These are phyloP conservation scores for Achlya flavicornis DNA, from an alignment of 2,888 invertebrate genomes.

Conservation along the genomic window DNA sequence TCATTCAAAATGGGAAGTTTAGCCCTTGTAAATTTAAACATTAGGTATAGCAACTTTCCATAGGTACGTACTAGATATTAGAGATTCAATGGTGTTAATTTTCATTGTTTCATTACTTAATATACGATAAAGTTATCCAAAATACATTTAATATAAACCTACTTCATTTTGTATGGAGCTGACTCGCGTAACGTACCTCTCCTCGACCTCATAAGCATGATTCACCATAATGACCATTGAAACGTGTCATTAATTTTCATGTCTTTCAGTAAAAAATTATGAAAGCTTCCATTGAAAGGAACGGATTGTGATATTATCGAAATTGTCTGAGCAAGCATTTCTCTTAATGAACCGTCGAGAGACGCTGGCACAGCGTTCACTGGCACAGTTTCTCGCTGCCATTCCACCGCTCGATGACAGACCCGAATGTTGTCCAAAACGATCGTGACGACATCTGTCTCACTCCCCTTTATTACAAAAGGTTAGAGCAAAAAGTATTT, in stretches of 20 bases:
- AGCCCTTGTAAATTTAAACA: too few species aligned
- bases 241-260: background rate
- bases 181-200: too few species aligned
- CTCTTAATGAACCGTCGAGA: constrained; percentile 33
- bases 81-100: too few species aligned
- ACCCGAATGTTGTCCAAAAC: constrained; percentile 33
- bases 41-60: too few species aligned
- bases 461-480: constrained; percentile 24
- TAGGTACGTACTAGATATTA: too few species aligned
- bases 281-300: background rate
- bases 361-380: constrained; percentile 14
- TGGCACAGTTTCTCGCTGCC: constrained; percentile 10
- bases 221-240: background rate
- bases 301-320: constrained; percentile 16
- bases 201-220: background rate
- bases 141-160: too few species aligned
- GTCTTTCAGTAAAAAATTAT: background rate
- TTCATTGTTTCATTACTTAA: too few species aligned
- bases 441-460: constrained; percentile 31
- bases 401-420: constrained; percentile 29
- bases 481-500: constrained; percentile 29
- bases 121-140: too few species aligned
- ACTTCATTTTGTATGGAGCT: too few species aligned
- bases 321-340: constrained; percentile 19
- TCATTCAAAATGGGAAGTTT: too few species aligned